Percentiles rank a stretch among this genome's conserved stretches.
phyloP scores from a whole-genome alignment of 1,140 invertebrate genomes.

The Venturia canescens region DNA sequence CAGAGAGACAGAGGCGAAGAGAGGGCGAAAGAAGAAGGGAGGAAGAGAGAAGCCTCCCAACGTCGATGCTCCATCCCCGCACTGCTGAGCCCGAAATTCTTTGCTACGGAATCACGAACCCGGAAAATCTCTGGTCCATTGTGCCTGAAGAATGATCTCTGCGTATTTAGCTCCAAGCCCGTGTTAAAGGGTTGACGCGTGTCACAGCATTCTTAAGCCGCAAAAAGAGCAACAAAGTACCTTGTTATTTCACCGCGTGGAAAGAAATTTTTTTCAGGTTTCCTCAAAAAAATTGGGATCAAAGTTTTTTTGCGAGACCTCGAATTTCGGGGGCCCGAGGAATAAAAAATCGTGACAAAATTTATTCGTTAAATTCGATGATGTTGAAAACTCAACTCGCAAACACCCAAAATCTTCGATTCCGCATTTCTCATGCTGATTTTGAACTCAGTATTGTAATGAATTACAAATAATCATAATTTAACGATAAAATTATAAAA shows the following conservation, averaged over 20 bases:
- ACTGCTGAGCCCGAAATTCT: constrained; percentile 34
- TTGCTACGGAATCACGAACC: constrained; percentile 37
- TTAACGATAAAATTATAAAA: too few species aligned
- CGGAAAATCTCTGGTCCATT: constrained; percentile 52
- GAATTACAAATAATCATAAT: too few species aligned
- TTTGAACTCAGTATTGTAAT: not conserved
- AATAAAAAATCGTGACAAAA: too few species aligned
- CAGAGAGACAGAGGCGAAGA: not conserved
- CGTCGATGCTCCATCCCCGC: not conserved
- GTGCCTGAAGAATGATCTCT: constrained; percentile 1
- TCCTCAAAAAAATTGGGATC: not conserved
- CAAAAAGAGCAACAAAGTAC: not conserved
- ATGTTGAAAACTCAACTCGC: not conserved
- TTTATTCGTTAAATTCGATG: too few species aligned
- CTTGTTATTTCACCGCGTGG: not conserved
- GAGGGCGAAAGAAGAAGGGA: too few species aligned
- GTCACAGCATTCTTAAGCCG: constrained; percentile 9
- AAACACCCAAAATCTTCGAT: not conserved
- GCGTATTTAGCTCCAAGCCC: not conserved
- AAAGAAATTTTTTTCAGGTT: not conserved
- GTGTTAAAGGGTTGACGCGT: constrained; percentile 37
- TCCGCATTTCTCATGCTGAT: not conserved
- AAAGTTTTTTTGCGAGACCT: too few species aligned
- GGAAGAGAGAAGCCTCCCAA: not conserved
- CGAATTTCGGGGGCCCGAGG: too few species aligned